Base-by-base conservation (phyloP, 2,797 vertebrate genomes). In the Cuniculus paca region DNA sequence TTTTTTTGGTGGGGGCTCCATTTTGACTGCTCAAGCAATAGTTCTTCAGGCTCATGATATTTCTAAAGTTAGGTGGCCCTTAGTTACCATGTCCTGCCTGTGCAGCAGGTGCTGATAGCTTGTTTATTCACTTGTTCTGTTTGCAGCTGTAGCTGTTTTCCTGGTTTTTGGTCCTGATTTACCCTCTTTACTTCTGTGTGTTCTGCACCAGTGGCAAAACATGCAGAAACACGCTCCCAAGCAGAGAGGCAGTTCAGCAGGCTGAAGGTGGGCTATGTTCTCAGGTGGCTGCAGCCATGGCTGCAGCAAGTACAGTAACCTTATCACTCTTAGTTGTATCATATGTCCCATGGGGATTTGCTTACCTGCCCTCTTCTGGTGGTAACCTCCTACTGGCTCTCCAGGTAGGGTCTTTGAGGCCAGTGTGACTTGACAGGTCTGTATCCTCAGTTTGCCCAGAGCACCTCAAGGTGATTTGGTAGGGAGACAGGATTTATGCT, bases 21-120 rank as follows among this genome's bases (percentile, higher is more conserved):
- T 90, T 95, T 95, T 87, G 84, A 84, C 89, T n/a, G 42, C 28
- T 56, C 70, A 26, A 90, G 68, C 31, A 26, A n/a, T 79, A 52
- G 39, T 88, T 96, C 42, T 84, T 75, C 16, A 75, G 74, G 75
- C 80, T 88, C 34, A n/a, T 42, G n/a, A 17, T 79, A 45, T 91
- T 95, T 93, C 96, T 96, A 92, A 96, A 96, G 92, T 94, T 94
- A 96, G 68, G 58, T 6, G 0, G 56, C 54, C 85, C 72, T 90
- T 79, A 54, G 63, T 77, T 83, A 50, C 72, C 34, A n/a, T 68
- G 31, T 26, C 65, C 58, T 61, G 80, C 80, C 63, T 87, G 14
- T 87, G 48, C 28, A 26, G 28, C 95, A 95, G 91, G 95, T 96
- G 79, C 87, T 16, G 39, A 39, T 56, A 50, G 65, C 84, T 56